phyloP scores from a whole-genome alignment of 2,113 vertebrate genomes.

The Ailuropoda melanoleuca region DNA sequence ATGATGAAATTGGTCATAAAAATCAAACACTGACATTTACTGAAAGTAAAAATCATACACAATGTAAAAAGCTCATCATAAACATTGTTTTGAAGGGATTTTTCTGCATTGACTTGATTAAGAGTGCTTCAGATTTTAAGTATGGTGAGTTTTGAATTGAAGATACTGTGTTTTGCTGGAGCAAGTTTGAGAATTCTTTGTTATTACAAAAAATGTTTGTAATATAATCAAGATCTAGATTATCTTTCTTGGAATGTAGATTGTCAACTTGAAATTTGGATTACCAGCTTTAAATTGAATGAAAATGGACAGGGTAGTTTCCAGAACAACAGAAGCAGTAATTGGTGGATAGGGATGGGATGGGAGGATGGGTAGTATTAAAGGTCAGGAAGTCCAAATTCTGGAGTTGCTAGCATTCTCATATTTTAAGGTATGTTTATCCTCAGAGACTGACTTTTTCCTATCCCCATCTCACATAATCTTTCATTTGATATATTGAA shows the following conservation, averaged over 20 bases:
- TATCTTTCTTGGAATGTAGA: neutral
- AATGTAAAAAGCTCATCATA: neutral
- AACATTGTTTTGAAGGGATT: neutral
- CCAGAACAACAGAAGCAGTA: neutral
- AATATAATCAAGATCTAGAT: neutral
- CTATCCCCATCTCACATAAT: neutral
- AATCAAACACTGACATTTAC: neutral
- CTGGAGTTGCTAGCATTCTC: neutral
- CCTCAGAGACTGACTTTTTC: neutral
- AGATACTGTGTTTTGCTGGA: neutral
- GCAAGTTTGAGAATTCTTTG: neutral
- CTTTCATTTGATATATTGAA: neutral
- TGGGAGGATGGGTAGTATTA: neutral
- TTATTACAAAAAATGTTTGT: neutral
- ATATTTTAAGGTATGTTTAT: conserved; percentile 23
- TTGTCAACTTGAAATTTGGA: conserved; percentile 29
- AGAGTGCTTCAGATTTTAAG: neutral
- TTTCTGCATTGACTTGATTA: neutral
- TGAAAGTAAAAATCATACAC: neutral
- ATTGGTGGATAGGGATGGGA: neutral
- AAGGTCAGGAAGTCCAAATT: neutral
- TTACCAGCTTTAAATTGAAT: neutral
- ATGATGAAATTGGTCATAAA: neutral
- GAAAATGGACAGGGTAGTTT: neutral
- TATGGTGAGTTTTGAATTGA: neutral